These are phyloP conservation scores for Drosophila persimilis DNA, from an alignment of 1,140 invertebrate species.

Conservation along the genomic window DNA sequence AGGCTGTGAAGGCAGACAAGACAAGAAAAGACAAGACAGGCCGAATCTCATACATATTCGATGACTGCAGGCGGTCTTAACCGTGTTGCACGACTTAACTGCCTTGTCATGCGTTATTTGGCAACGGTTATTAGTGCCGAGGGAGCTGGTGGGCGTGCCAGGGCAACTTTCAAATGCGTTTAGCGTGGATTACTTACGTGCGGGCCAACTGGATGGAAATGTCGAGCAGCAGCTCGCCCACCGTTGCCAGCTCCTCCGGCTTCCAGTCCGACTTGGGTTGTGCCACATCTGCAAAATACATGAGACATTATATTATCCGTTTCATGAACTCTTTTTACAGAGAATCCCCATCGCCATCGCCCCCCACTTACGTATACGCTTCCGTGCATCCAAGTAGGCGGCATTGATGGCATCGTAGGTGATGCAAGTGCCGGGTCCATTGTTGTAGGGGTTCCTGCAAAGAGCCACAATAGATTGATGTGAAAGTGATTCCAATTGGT, in stretches of 20 bases:
- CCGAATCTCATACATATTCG: conserved; percentile 52
- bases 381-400: conserved; percentile 93
- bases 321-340: background rate
- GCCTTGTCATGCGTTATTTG: conserved; percentile 67
- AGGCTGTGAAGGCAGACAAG: conserved; percentile 24
- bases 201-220: conserved; percentile 92
- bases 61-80: conserved; percentile 54
- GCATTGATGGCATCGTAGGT: conserved; percentile 95
- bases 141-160: conserved; percentile 59
- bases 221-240: conserved; percentile 93
- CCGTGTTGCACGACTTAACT: conserved; percentile 48
- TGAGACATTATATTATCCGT: background rate
- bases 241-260: conserved; percentile 91
- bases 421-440: conserved; percentile 91
- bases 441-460: conserved; percentile 77
- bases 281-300: conserved; percentile 86
- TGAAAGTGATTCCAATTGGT: conserved; percentile 53
- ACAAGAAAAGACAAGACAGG: conserved; percentile 28
- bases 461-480: conserved; percentile 17
- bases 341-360: background rate
- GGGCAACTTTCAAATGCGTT: conserved; percentile 66
- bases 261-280: conserved; percentile 90
- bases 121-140: conserved; percentile 56
- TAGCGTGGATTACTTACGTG: conserved; percentile 87
- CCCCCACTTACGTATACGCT: conserved; percentile 90